Percentiles rank a stretch among this genome's conserved stretches.
Conservation (phyloP, 2,113 vertebrate genomes). For the Sinocyclocheilus maitianheensis region DNA sequence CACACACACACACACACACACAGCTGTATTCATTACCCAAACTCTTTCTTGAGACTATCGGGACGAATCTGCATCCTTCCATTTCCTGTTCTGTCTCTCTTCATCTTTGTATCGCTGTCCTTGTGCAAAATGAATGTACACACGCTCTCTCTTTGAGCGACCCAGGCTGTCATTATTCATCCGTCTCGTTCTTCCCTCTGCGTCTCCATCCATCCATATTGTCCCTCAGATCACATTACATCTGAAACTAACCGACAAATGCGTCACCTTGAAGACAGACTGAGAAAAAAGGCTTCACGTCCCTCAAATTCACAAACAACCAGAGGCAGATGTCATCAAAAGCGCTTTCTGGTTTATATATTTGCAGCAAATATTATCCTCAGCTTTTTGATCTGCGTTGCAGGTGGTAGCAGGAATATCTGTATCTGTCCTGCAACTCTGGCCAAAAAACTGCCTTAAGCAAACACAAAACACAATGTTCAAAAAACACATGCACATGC, state of each 20-base stretch:
- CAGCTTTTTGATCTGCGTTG: constrained; percentile 8
- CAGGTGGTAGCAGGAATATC: constrained; percentile 25
- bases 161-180: constrained; percentile 37
- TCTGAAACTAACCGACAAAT: constrained; percentile 30
- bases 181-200: constrained; percentile 25
- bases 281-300: not conserved
- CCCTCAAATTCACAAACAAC: constrained; percentile 2
- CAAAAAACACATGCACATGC: not conserved
- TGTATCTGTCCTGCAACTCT: constrained; percentile 15
- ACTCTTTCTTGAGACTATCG: constrained; percentile 15
- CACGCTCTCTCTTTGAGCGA: constrained; percentile 1
- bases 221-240: constrained; percentile 38
- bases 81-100: constrained; percentile 2
- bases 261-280: not conserved
- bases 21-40: constrained; percentile 11
- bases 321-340: not conserved
- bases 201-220: constrained; percentile 26
- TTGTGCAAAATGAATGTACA: constrained; percentile 10
- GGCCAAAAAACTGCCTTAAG: not conserved
- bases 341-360: not conserved
- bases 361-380: not conserved
- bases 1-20: not conserved
- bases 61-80: not conserved
- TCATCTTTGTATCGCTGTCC: constrained; percentile 6
- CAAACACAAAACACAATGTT: constrained; percentile 25